A percentile compares a stretch with the other conserved stretches of the same genome.
Evolutionary conservation across 1,140 invertebrate genomes (phyloP).

Genomic region (Cydia fagiglandana): DNA sequence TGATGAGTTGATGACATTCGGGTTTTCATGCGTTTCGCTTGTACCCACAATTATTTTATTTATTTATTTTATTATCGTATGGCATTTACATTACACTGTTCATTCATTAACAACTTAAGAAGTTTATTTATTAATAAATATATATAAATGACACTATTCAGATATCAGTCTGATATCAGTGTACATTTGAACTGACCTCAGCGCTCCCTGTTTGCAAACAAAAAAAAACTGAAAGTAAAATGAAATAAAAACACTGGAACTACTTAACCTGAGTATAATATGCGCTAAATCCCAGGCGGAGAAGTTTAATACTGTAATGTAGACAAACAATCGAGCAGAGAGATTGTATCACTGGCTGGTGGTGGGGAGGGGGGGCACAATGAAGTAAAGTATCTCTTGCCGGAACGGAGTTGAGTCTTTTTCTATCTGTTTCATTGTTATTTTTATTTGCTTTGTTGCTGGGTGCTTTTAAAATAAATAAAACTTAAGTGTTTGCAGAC

Average conservation of each 20-base stretch:
- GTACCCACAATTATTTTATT: no score
- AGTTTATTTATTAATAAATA: no score
- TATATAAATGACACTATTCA: no score
- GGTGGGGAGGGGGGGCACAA: neutral
- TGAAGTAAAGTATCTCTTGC: constrained; percentile 3
- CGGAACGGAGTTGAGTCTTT: neutral
- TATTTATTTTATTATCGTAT: no score
- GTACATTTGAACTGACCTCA: no score
- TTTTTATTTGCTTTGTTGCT: constrained; percentile 29
- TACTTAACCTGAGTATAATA: constrained; percentile 15
- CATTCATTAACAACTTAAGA: no score
- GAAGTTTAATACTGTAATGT: constrained; percentile 30
- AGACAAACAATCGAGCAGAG: constrained; percentile 18
- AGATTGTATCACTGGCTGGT: neutral
- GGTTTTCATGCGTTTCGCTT: no score
- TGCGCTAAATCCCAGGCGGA: constrained; percentile 6
- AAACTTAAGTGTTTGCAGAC: constrained; percentile 25
- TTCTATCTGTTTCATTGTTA: constrained; percentile 26
- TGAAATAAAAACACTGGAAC: neutral
- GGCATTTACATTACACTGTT: no score
- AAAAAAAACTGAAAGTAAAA: neutral
- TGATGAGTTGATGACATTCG: no score
- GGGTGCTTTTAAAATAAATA: constrained; percentile 31
- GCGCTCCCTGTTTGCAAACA: neutral
- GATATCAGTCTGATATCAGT: no score